Evolutionary conservation across 2,797 vertebrate species (phyloP), one percentile per base, ranked within the genome.

Genomic region (Otolemur crassicaudatus): DNA sequence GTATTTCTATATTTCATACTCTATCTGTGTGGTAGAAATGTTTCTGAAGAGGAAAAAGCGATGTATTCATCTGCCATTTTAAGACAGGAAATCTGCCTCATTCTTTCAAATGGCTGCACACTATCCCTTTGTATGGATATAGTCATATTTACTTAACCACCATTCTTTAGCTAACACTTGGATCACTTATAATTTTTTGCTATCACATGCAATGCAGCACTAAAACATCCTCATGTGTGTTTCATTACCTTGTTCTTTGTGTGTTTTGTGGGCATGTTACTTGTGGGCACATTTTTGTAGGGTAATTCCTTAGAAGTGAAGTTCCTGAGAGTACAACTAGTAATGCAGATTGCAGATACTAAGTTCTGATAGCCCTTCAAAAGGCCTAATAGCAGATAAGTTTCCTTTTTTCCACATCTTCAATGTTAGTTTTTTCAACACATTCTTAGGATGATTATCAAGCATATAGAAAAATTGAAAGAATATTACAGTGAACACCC

Each of bases 341-440:
- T 67, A 84, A 60, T 87, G 1, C 43, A 79, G 17, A 65, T 82
- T 70, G 2, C 43, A 79, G 13, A 65, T 82, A 65, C 82, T 92
- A 82, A 34, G 82, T 92, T 90, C 34, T 96, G 72, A 56, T 43
- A 91, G 17, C 29, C 56, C 67, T 94, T 92, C 49, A 69, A 56
- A 89, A 90, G 13, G 7, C 7, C 17, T 81, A 79, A 60, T 4
- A 87, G 46, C n/a, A 1, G 19, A n/a, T 10, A 79, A 43, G 22
- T 70, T 63, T 90, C 65, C 65, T 1, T 73, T 91, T 91, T 43
- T 82, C 25, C 20, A 73, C 25, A 19, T 73, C 49, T 65, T 81
- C 20, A 43, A 0, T 90, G 63, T 10, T 65, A 37, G 12, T 37
- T 85, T 95, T 80, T 61, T 9, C 40, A 95, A 7, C 20, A 49